These are phyloP conservation scores for Nephrotoma appendiculata DNA, from an alignment of 2,888 invertebrate species.

Conservation along the genomic window DNA sequence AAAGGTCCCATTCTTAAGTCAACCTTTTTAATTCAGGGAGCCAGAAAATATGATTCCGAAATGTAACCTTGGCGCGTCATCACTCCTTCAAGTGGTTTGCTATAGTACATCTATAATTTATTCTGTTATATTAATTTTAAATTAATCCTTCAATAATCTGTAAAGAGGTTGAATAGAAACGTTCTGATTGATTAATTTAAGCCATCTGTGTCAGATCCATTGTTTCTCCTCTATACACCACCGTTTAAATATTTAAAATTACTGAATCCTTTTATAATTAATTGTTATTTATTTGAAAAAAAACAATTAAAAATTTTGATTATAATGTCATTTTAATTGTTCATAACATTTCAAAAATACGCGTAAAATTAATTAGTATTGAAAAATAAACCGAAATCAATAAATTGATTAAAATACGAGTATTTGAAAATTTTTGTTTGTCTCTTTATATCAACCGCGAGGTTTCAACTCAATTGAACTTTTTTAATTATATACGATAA, in stretches of 20 bases:
- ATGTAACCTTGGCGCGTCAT: no score
- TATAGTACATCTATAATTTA: no score
- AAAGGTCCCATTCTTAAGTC: no score
- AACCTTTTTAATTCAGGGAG: no score
- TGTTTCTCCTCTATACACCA: not conserved
- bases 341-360: not conserved
- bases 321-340: not conserved
- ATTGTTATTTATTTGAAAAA: no score
- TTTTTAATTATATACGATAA: not conserved
- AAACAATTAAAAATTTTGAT: not conserved
- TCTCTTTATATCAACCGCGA: not conserved
- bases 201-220: not conserved
- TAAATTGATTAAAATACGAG: not conserved
- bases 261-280: no score
- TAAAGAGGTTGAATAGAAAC: no score
- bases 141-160: no score
- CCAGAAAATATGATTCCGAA: no score
- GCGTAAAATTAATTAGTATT: not conserved
- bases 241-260: not conserved
- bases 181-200: not conserved
- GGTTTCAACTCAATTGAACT: not conserved
- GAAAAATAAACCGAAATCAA: not conserved
- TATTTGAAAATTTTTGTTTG: not conserved
- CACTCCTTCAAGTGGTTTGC: no score
- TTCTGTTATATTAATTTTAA: no score